Evolutionary conservation across 1,140 invertebrate genomes (phyloP), one percentile per base, ranked within the genome.

Genomic region (Chymomyza costata): DNA sequence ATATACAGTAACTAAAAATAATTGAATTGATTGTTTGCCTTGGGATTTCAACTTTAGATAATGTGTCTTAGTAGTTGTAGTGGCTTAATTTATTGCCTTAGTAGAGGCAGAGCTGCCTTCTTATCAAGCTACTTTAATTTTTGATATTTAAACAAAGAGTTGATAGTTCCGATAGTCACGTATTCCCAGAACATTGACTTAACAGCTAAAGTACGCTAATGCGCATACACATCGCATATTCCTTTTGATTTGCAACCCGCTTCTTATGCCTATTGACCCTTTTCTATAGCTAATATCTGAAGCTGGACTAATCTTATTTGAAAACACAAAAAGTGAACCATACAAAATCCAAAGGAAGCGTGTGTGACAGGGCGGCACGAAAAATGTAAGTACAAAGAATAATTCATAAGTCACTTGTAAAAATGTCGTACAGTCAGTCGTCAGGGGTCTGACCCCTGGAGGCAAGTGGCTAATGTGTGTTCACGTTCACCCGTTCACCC

Each of bases 381-480:
- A 30, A 32, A 40, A 64, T 51, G 50, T 32, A 51, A 50, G 41
- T 55, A 43, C 49, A 58, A 67, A 53, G 71, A 80, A 78, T 78
- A 78, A 78, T 78, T 78, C 74, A 76, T 81, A 76, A 69, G 76
- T 81, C 69, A 81, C 65, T 82, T 81, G 76, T 70, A 67, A 78
- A 78, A 81, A 55, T 76, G 71, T 63, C 54, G 18, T 58, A 18
- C 46, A 40, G 21, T 25, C 8, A 40, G 44, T 19, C n/a, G n/a
- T 39, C 38, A 15, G 16, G 17, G 31, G 13, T n/a, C 14, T 19
- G 3, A 8, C 3, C 18, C 21, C 21, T 30, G 17, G n/a, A 10
- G 19, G 17, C 38, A 51, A 41, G 15, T 56, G 15, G 70, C 65
- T 55, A 74, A 81, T 62, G 65, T 80, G 61, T 62, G 57, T 40